A percentile compares a stretch with the other conserved stretches of the same genome.
Evolutionary conservation across 2,113 vertebrate genomes (phyloP).

Genomic region (Orientallactaga bullata): DNA sequence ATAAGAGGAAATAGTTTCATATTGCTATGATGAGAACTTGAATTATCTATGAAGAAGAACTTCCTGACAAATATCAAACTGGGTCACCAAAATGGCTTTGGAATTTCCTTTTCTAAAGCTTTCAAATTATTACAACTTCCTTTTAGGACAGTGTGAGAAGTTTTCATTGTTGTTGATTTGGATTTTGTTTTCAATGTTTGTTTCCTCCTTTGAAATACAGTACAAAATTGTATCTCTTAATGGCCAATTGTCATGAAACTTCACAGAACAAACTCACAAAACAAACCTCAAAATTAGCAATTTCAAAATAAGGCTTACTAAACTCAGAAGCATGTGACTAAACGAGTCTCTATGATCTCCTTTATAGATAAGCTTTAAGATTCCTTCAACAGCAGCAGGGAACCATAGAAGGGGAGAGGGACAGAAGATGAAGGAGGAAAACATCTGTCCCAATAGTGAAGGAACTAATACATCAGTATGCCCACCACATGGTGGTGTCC

Average conservation of each 20-base stretch:
- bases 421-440: not conserved
- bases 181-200: not conserved
- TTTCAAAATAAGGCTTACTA: constrained; percentile 42
- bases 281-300: not conserved
- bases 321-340: not conserved
- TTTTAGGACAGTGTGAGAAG: constrained; percentile 50
- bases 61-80: constrained; percentile 73
- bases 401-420: not conserved
- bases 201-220: not conserved
- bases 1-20: constrained; percentile 74
- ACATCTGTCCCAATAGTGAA: not conserved
- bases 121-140: constrained; percentile 70
- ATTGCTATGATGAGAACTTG: constrained; percentile 62
- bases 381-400: not conserved
- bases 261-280: constrained; percentile 44
- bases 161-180: constrained; percentile 18
- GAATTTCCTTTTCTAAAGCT: constrained; percentile 76
- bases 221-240: not conserved
- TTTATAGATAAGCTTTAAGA: not conserved
- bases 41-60: constrained; percentile 68
- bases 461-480: not conserved
- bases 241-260: not conserved
- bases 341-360: not conserved
- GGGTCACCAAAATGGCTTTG: constrained; percentile 62
- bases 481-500: not conserved